Evolutionary conservation across 2,113 vertebrate genomes (phyloP).

Genomic region (Myrmophylax atrothorax): DNA sequence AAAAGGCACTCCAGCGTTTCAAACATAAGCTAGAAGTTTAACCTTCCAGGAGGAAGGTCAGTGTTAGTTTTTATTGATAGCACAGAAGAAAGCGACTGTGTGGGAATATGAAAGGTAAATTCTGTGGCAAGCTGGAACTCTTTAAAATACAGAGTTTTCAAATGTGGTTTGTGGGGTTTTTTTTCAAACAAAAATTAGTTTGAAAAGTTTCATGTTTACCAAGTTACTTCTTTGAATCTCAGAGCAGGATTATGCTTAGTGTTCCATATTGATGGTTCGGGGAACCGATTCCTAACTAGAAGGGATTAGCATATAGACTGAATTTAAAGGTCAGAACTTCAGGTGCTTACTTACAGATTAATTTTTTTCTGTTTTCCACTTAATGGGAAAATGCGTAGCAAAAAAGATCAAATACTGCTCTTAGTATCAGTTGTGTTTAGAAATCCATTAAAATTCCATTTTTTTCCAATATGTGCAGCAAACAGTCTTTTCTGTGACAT

Average conservation of each 20-base stretch:
- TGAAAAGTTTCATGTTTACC: slow-evolving; percentile 45
- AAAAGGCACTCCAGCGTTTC: slow-evolving; percentile 71
- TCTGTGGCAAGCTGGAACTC: slow-evolving; percentile 52
- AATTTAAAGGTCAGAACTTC: slow-evolving; percentile 57
- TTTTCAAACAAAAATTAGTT: slow-evolving; percentile 46
- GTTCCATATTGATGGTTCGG: slow-evolving; percentile 26
- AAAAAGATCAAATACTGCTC: neutral
- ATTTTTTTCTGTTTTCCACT: neutral
- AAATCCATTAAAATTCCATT: neutral
- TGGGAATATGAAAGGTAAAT: slow-evolving; percentile 68
- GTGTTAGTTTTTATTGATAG: slow-evolving; percentile 77
- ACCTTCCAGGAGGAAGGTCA: slow-evolving; percentile 79
- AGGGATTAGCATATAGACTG: slow-evolving; percentile 45
- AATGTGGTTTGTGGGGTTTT: neutral
- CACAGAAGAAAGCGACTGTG: slow-evolving; percentile 61
- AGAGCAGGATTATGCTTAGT: neutral
- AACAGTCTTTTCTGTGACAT: neutral
- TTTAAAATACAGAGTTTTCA: slow-evolving; percentile 60
- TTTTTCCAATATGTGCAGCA: neutral
- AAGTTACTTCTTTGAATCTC: slow-evolving; percentile 7
- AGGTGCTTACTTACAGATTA: neutral
- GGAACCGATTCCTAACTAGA: neutral
- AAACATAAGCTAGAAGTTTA: slow-evolving; percentile 77
- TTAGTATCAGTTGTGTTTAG: neutral
- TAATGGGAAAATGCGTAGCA: neutral